Evolutionary conservation across 92 coral and sea anemone genomes (phyloP), one percentile per base, ranked within the genome.

Genomic region (Parazoanthus swiftii): DNA sequence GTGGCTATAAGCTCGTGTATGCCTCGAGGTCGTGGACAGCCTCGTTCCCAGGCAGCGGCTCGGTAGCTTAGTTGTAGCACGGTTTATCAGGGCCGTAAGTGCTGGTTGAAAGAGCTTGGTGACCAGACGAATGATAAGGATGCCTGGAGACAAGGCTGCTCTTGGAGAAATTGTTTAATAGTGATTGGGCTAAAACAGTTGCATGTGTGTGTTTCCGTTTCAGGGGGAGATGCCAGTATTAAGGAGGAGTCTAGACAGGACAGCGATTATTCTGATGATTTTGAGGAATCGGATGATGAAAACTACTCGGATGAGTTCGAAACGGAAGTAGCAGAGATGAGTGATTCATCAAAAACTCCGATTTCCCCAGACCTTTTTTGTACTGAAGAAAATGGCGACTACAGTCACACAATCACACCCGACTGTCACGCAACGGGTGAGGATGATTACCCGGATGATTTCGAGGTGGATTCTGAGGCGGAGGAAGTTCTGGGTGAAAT

Each of bases 251-350:
- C 83, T 39, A 94, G 89, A 5, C 92, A 86, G 20, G 92, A 85
- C 65, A 94, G 93, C 23, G 97, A 93, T 88, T 97, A 95, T 81
- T 92, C 98, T 4, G 98, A 95, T 88, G 98, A 95, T 81, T 96
- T 97, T 79, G 98, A 95, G 82, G 98, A 94, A 73, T 92, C 89
- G 23, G 94, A 91, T 59, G 98, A 91, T 29, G 94, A 94, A 8
- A 92, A 81, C n/a, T 94, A 91, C 88, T 90, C 93, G 43, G 98
- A 96, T 6, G 98, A 97, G 85, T 97, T 89, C 46, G 99, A 97
- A 80, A 91, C 91, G 1, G 96, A 92, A 54, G 82, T 88, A 8
- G 91, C 90, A 23, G 42, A 90, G 83, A 89, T 90, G 75, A 90
- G 91, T 14, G 82, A 81, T 29, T 90, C 89, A 0, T 73, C 59